Evolutionary conservation across 1,140 invertebrate genomes (phyloP), one percentile per base, ranked within the genome.

Genomic region (Diuraphis noxia): DNA sequence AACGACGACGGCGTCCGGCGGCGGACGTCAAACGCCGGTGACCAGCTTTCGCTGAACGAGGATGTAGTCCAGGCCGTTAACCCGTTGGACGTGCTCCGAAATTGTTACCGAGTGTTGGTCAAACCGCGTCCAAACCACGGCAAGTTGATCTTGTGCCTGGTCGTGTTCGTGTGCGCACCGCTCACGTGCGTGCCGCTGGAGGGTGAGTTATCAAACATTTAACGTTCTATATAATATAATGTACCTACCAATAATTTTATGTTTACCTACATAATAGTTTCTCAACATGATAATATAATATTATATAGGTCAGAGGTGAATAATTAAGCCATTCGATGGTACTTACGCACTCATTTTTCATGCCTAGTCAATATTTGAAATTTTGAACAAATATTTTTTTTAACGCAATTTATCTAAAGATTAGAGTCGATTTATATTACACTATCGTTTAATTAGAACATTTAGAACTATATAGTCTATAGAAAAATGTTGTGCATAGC

Each of bases 81-180:
- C 30, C 88, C 88, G 10, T 25, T 90, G 13, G 34, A 17, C 8
- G 88, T 90, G 23, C 30, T 90, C 5, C 43, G 43, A n/a, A 79
- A 41, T 21, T 90, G 72, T 56, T 90, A 79, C 40, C 34, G 72
- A 8, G 88, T 90, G 88, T 10, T 90, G 88, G 49, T 41, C 77
- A 90, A 90, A 30, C 6, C 8, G 2, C 72, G 88, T 23, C 23
- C 8, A 0, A 41, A 77, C 10, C n/a, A 81, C 72, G 30, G 17
- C 40, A 79, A 41, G 9, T 2, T 49, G n/a, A 1, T 90, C 2
- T 41, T 90, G 13, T 90, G 77, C 23, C n/a, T 90, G 2, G 72
- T 49, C 40, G 41, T 90, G 7, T 46, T 90, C 30, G 13, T 46
- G 9, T 90, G 88, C 34, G 88, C 88, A 1, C 88, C 88, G 2